Evolutionary conservation across 2,113 vertebrate species (phyloP).

Genomic region (Suricata suricatta): DNA sequence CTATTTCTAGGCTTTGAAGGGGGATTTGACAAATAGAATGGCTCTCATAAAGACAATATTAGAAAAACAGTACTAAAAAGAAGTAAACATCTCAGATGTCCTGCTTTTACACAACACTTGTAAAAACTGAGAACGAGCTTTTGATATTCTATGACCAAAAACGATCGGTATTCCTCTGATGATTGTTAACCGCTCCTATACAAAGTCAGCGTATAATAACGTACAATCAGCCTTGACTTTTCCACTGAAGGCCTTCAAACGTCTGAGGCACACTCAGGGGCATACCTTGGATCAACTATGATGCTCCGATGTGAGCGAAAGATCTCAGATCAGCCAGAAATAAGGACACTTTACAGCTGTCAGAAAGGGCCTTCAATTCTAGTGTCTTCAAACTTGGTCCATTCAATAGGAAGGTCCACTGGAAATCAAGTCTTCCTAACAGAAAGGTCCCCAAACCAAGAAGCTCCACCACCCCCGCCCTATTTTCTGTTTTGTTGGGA

Average conservation of each 20-base stretch:
- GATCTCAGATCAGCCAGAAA: constrained; percentile 12
- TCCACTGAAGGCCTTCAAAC: neutral
- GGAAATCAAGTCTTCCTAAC: neutral
- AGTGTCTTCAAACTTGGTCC: neutral
- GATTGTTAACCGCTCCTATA: constrained; percentile 37
- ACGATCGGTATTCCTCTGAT: constrained; percentile 31
- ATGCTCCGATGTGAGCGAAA: constrained; percentile 3
- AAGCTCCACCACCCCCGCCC: neutral
- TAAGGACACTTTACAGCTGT: neutral
- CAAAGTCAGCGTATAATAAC: constrained; percentile 41
- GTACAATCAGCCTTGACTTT: neutral
- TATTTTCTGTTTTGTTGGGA: neutral
- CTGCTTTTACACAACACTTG: constrained; percentile 26
- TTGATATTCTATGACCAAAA: constrained; percentile 57
- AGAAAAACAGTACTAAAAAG: constrained; percentile 39
- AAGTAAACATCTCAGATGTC: constrained; percentile 65
- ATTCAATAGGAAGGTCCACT: neutral
- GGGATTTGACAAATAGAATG: neutral
- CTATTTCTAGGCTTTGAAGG: neutral
- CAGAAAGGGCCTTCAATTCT: neutral
- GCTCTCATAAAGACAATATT: neutral
- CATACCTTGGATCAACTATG: neutral
- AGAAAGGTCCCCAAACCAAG: neutral
- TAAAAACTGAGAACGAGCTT: constrained; percentile 41
- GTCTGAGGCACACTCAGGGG: neutral